phyloP scores from a whole-genome alignment of 2,888 invertebrate species.

The Pimpla rufipes region DNA sequence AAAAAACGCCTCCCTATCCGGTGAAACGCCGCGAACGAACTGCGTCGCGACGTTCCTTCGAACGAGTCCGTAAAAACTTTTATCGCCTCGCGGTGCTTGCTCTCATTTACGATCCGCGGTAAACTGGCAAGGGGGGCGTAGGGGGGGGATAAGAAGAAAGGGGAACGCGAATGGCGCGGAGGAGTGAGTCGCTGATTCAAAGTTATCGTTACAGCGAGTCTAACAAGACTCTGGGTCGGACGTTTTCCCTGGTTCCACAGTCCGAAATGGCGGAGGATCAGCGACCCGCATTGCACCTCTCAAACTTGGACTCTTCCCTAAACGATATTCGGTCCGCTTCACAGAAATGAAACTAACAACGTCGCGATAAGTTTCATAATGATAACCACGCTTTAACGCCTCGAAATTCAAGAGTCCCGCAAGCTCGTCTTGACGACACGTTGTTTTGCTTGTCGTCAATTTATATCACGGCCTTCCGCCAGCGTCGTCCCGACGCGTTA shows the following conservation, averaged over 20 bases:
- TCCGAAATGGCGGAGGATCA: slow-evolving; percentile 40
- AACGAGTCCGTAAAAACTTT: slow-evolving; percentile 54
- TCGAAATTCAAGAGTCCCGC: too few relatives aligned
- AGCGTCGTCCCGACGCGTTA: background rate
- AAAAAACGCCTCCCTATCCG: background rate
- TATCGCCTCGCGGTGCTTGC: slow-evolving; percentile 33
- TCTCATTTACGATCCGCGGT: slow-evolving; percentile 52
- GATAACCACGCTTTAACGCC: background rate
- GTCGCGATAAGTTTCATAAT: background rate
- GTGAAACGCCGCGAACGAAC: background rate
- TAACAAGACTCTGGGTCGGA: slow-evolving; percentile 40
- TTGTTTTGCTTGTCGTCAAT: background rate
- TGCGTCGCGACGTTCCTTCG: background rate
- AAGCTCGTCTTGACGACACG: background rate
- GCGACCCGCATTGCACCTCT: slow-evolving; percentile 42
- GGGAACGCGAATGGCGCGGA: background rate
- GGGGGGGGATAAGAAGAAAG: background rate
- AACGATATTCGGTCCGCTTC: background rate
- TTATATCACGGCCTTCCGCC: background rate
- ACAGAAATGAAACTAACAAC: background rate
- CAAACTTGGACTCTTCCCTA: slow-evolving; percentile 8
- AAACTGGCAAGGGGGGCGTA: slow-evolving; percentile 7
- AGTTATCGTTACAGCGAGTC: slow-evolving; percentile 49
- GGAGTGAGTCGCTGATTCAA: slow-evolving; percentile 52
- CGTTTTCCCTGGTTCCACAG: slow-evolving; percentile 37